Evolutionary conservation across 1,140 invertebrate species (phyloP).

Genomic region (Drosophila nebulosa): DNA sequence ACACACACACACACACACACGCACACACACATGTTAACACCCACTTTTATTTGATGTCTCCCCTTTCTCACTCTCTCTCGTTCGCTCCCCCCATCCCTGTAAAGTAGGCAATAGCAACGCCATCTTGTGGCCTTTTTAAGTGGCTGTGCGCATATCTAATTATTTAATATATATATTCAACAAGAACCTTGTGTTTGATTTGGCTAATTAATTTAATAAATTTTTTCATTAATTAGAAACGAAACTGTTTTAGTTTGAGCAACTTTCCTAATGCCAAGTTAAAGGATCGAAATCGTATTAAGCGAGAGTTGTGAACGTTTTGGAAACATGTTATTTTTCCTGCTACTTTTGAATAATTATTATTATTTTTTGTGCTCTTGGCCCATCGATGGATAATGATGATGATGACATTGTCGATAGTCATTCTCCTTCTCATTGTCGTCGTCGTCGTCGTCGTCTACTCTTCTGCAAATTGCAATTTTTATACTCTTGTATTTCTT

Average conservation of each 20-base stretch:
- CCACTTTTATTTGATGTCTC: conserved; percentile 10
- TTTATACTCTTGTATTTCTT: neutral
- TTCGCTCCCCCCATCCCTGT: neutral
- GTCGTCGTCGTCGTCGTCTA: conserved; percentile 13
- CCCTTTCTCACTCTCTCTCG: neutral
- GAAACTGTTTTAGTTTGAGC: too few relatives aligned
- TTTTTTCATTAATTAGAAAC: too few relatives aligned
- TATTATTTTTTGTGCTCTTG: neutral
- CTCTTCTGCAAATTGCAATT: conserved; percentile 23
- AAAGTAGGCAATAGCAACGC: conserved; percentile 26
- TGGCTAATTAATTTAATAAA: too few relatives aligned
- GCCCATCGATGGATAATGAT: neutral
- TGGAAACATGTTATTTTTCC: too few relatives aligned
- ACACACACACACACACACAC: too few relatives aligned
- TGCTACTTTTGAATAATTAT: neutral
- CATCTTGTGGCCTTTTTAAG: conserved; percentile 64
- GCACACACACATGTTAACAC: conserved; percentile 5
- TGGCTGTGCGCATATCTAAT: conserved; percentile 13
- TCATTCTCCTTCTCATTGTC: neutral
- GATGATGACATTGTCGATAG: neutral
- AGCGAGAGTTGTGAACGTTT: neutral
- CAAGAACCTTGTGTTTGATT: too few relatives aligned
- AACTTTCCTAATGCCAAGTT: too few relatives aligned
- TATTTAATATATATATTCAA: neutral
- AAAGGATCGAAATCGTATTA: too few relatives aligned